Conservation (phyloP, 1,140 invertebrate genomes). For the Pantala flavescens region DNA sequence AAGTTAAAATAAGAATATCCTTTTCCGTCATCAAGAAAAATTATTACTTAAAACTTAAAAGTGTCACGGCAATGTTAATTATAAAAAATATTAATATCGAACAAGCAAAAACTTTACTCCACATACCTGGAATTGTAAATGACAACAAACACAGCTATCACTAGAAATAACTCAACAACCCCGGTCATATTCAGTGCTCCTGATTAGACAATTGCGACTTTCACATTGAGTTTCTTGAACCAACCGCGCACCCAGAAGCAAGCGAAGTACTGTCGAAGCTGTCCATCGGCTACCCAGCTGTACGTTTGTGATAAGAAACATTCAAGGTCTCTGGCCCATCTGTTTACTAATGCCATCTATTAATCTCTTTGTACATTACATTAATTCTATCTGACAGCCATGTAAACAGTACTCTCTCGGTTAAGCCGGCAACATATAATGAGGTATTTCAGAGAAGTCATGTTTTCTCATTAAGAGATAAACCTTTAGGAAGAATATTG, state of each 20-base stretch:
- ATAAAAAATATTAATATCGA: no score
- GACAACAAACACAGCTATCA: neutral
- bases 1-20: no score
- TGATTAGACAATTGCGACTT: neutral
- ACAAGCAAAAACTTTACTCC: no score
- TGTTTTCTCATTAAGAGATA: no score
- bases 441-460: no score
- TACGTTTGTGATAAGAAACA: neutral
- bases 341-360: slow-evolving; percentile 1
- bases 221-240: neutral
- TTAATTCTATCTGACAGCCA: neutral
- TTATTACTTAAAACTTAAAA: no score
- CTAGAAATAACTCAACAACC: neutral
- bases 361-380: neutral
- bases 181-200: neutral
- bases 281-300: neutral
- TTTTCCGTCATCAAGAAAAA: no score
- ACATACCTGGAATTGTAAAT: neutral
- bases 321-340: neutral
- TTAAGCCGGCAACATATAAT: no score
- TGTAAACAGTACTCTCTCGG: no score
- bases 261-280: neutral
- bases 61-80: no score
- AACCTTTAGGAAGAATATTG: no score
- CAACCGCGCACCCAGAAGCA: neutral